A percentile compares a stretch with the other conserved stretches of the same genome.
Evolutionary conservation across 2,888 invertebrate genomes (phyloP).

Genomic region (Patella ulyssiponensis): DNA sequence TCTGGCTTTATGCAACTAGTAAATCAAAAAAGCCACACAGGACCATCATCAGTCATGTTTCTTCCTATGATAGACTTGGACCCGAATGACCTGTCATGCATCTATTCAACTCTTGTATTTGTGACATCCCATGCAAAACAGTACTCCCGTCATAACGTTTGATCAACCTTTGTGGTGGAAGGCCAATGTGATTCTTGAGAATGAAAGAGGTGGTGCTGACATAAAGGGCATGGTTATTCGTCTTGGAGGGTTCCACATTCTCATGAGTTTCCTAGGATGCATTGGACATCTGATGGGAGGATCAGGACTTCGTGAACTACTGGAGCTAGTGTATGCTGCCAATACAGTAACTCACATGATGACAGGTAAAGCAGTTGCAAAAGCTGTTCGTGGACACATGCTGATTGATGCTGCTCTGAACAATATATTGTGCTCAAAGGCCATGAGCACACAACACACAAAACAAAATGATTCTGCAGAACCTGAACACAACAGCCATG

Average conservation of each 20-base stretch:
- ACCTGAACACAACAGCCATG: too few species aligned
- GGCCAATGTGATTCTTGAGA: conserved; percentile 25
- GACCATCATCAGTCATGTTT: conserved; percentile 32
- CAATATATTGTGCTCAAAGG: too few species aligned
- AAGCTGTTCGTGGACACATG: too few species aligned
- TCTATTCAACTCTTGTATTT: conserved; percentile 35
- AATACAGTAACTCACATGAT: conserved; percentile 48
- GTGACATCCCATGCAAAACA: conserved; percentile 19
- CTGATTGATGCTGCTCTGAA: too few species aligned
- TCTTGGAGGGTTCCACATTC: conserved; percentile 35
- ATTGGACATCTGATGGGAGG: conserved; percentile 46
- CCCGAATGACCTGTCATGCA: conserved; percentile 39
- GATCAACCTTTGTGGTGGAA: conserved; percentile 48
- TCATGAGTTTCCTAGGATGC: conserved; percentile 47
- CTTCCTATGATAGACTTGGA: conserved; percentile 40
- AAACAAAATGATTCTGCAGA: too few species aligned
- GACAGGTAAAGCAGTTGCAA: conserved; percentile 43
- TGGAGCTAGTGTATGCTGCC: conserved; percentile 44
- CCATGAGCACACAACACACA: too few species aligned
- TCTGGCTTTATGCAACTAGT: too few species aligned
- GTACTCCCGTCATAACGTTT: conserved; percentile 43
- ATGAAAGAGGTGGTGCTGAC: too few species aligned
- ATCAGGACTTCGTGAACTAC: conserved; percentile 44
- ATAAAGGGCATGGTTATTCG: too few species aligned
- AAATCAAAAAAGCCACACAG: conserved; percentile 21